A percentile compares a stretch with the other conserved stretches of the same genome.
These are phyloP conservation scores for Pyrgilauda ruficollis DNA, from an alignment of 2,113 vertebrate genomes.

Conservation along the genomic window DNA sequence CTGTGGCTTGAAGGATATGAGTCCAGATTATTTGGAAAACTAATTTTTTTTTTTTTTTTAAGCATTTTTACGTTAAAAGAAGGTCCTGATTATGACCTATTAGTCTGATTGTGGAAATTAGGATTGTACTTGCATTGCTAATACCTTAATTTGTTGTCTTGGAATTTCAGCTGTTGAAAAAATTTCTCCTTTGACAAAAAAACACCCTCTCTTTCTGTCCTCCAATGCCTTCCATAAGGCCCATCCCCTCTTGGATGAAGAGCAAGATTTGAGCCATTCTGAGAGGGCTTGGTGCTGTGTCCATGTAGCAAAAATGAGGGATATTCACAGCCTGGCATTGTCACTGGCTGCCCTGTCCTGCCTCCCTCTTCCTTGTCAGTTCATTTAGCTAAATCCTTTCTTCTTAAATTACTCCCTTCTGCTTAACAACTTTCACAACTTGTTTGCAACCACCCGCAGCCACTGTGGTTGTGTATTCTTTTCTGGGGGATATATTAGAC, in stretches of 20 bases:
- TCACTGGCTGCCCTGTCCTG: background rate
- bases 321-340: background rate
- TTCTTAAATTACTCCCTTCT: slow-evolving; percentile 26
- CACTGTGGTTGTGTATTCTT: slow-evolving; percentile 24
- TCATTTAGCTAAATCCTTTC: slow-evolving; percentile 5
- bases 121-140: background rate
- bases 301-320: background rate
- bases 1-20: background rate
- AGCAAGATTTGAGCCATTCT: background rate
- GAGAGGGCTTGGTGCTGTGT: background rate
- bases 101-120: background rate
- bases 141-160: background rate
- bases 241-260: background rate
- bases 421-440: slow-evolving; percentile 38
- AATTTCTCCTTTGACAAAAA: background rate
- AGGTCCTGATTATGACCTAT: background rate
- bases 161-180: background rate
- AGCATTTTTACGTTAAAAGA: background rate
- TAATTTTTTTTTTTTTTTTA: no score
- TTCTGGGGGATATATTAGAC: background rate
- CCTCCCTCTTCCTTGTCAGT: background rate
- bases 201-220: background rate
- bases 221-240: rapidly evolving
- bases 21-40: background rate
- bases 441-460: slow-evolving; percentile 46